Percentiles rank a stretch among this genome's conserved stretches.
Evolutionary conservation across 2,113 vertebrate species (phyloP).

Genomic region (Calidris pygmaea): DNA sequence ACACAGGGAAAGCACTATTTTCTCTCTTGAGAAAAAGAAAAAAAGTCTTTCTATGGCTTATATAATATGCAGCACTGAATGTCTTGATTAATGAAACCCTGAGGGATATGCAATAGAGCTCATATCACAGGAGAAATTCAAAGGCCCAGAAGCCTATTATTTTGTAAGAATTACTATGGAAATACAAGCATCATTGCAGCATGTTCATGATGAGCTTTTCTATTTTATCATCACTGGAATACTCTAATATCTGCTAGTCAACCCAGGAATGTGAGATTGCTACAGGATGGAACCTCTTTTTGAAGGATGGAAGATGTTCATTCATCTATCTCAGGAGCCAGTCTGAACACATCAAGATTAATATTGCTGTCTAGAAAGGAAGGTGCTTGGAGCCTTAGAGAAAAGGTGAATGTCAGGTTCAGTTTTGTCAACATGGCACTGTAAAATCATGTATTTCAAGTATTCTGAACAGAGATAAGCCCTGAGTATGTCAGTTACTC

Average conservation of each 20-base stretch:
- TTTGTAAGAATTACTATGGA: not conserved
- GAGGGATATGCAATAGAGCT: not conserved
- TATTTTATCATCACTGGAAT: not conserved
- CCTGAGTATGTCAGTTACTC: not conserved
- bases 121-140: not conserved
- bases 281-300: not conserved
- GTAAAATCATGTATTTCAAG: not conserved
- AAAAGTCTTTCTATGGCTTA: not conserved
- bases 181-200: not conserved
- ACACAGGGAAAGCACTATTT: not conserved
- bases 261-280: not conserved
- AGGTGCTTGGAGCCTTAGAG: not conserved
- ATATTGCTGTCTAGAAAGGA: not conserved
- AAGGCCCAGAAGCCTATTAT: not conserved
- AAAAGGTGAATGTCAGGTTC: not conserved
- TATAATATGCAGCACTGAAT: not conserved
- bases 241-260: not conserved
- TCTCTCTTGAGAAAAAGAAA: not conserved
- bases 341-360: not conserved
- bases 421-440: not conserved
- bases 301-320: not conserved
- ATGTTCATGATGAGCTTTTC: not conserved
- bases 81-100: not conserved
- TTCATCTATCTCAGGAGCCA: not conserved
- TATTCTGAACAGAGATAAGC: not conserved